Evolutionary conservation across 2,888 invertebrate species (phyloP), one percentile per base, ranked within the genome.

Genomic region (Zootermopsis nevadensis): DNA sequence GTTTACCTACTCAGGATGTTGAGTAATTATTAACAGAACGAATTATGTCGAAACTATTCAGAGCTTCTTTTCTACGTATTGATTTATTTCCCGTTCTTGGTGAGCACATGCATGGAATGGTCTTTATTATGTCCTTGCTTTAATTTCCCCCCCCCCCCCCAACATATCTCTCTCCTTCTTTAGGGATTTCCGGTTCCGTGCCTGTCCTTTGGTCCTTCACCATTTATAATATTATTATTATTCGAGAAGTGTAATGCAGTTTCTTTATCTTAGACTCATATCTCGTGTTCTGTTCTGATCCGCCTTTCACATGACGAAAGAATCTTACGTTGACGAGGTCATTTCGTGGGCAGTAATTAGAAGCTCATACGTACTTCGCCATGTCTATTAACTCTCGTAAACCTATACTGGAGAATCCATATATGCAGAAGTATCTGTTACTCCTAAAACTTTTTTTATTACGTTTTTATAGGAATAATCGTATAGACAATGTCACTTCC

Each of bases 281-380:
- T 67, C 67, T 67, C 7, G 30, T 19, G 67, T 33, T 38, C 60
- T 60, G n/a, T 27, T 10, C n/a, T 60, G 60, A 60, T 27, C 60
- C 60, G n/a, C 60, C n/a, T 42, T n/a, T 74, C 38, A n/a, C n/a
- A 74, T 38, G n/a, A 33, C 4, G 42, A 42, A 74, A 42, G 74
- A 74, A 74, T 74, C 24, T 74, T n/a, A n/a, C 38, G 74, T 74
- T 74, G 74, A 74, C 42, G 74, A 74, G 74, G 74, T 74, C 74
- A 74, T 74, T 74, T 74, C 38, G 35, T 38, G 74, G 38, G 35
- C 38, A n/a, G 74, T 74, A 74, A 74, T 74, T 74, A 74, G 74
- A 38, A 74, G n/a, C 38, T 74, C 42, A 74, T 38, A 74, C 74
- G n/a, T 74, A 74, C 33, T 38, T 74, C 74, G 74, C 38, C 42